These are phyloP conservation scores for Chaetophractus vellerosus DNA, from an alignment of 2,797 vertebrate genomes.

Conservation along the genomic window DNA sequence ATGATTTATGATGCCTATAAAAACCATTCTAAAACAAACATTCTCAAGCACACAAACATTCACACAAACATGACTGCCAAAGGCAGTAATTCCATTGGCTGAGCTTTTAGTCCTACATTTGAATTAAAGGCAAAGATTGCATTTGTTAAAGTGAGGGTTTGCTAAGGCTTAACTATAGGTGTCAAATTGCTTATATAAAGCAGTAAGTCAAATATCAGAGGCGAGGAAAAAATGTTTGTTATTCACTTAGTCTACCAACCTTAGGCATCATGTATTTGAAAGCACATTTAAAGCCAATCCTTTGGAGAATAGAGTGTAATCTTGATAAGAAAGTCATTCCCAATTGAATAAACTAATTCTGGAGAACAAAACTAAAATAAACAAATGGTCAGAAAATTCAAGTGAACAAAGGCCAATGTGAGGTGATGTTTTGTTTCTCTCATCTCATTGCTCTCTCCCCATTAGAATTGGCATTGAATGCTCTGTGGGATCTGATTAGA, in stretches of 20 bases:
- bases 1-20: conserved; percentile 67
- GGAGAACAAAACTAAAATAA: conserved; percentile 42
- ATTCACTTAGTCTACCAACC: not conserved
- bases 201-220: conserved; percentile 42
- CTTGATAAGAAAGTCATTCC: conserved; percentile 12
- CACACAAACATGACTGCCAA: not conserved
- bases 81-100: conserved; percentile 16
- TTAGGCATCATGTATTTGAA: not conserved
- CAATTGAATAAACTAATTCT: conserved; percentile 8
- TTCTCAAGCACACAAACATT: conserved; percentile 49
- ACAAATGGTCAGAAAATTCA: not conserved
- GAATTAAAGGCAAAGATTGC: conserved; percentile 16
- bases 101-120: not conserved
- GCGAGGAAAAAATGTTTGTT: conserved; percentile 57
- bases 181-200: not conserved
- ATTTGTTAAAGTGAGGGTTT: conserved; percentile 35
- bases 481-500: not conserved
- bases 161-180: not conserved
- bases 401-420: not conserved
- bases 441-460: not conserved
- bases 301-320: not conserved
- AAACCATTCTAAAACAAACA: conserved; percentile 58
- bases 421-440: not conserved
- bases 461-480: not conserved
- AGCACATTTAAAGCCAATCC: not conserved